A percentile compares a stretch with the other conserved stretches of the same genome.
phyloP scores from a whole-genome alignment of 2,797 vertebrate species.

The Enteromius unitaeniatus region DNA sequence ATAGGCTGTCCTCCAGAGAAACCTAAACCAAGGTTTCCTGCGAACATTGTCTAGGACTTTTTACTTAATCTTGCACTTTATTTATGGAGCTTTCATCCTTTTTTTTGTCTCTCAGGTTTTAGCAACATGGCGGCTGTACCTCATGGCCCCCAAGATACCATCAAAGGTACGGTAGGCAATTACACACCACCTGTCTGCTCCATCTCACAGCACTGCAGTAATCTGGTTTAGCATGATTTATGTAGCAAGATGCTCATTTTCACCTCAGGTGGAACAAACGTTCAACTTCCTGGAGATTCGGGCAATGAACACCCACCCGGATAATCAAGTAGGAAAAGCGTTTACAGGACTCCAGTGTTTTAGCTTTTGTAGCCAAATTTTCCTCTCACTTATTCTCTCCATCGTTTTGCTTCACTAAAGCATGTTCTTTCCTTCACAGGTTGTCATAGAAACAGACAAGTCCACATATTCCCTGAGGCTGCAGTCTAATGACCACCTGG shows the following conservation, averaged over 20 bases:
- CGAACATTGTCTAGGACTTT: background rate
- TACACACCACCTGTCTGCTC: constrained; percentile 18
- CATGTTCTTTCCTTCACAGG: constrained; percentile 68
- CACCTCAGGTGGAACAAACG: constrained; percentile 83
- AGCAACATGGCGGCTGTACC: constrained; percentile 90
- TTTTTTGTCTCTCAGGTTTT: constrained; percentile 77
- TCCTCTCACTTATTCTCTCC: background rate
- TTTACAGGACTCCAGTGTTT: constrained; percentile 1
- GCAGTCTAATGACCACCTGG: constrained; percentile 83
- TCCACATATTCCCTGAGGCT: constrained; percentile 83
- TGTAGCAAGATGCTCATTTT: constrained; percentile 26
- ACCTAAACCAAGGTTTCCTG: background rate
- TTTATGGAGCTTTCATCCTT: constrained; percentile 28
- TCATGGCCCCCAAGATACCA: constrained; percentile 88
- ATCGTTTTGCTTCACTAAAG: constrained; percentile 15
- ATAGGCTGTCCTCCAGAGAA: background rate
- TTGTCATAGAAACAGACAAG: constrained; percentile 89
- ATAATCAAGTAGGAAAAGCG: constrained; percentile 80
- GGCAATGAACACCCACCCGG: constrained; percentile 84
- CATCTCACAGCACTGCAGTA: constrained; percentile 26
- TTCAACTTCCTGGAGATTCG: constrained; percentile 93
- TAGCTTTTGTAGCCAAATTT: constrained; percentile 18
- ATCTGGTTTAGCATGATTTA: constrained; percentile 21
- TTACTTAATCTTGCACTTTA: constrained; percentile 28
- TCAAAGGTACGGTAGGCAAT: constrained; percentile 80